Percentiles rank a stretch among this genome's conserved stretches.
Evolutionary conservation across 2,797 vertebrate species (phyloP).

Genomic region (Enteromius thamalakanensis): DNA sequence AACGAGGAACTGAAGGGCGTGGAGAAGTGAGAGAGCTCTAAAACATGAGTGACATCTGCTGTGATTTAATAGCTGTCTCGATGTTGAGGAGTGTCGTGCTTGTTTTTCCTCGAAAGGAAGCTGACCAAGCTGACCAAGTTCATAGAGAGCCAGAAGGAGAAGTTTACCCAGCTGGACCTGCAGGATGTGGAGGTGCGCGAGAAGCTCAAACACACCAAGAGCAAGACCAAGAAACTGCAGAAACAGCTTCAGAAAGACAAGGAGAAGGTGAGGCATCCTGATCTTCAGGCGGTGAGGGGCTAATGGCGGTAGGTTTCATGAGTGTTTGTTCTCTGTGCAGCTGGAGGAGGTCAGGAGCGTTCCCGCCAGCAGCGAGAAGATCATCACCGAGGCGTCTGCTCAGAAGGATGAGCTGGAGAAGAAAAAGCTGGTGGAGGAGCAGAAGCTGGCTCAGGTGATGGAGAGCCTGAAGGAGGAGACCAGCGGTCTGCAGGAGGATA

Average conservation of each 20-base stretch:
- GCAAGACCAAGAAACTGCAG: conserved; percentile 89
- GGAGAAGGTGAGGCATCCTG: conserved; percentile 84
- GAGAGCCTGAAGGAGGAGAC: conserved; percentile 92
- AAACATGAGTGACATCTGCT: not conserved
- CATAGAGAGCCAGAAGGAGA: conserved; percentile 90
- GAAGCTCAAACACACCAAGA: conserved; percentile 90
- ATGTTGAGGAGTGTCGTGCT: conserved; percentile 44
- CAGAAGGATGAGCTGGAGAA: conserved; percentile 83
- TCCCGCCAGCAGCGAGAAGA: conserved; percentile 79
- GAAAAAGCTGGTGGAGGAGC: conserved; percentile 84
- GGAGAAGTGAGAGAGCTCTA: conserved; percentile 86
- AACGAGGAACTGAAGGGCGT: conserved; percentile 87
- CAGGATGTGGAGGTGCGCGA: conserved; percentile 95
- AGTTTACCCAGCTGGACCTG: conserved; percentile 92
- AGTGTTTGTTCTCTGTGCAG: conserved; percentile 68
- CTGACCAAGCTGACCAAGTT: conserved; percentile 85
- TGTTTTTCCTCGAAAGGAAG: conserved; percentile 78
- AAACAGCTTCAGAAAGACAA: conserved; percentile 94
- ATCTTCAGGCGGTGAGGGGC: not conserved
- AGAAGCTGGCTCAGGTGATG: conserved; percentile 87
- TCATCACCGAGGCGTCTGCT: conserved; percentile 81
- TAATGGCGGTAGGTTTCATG: no score
- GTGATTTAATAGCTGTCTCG: not conserved
- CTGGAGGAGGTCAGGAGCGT: conserved; percentile 85
- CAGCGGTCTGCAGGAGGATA: conserved; percentile 87